Evolutionary conservation across 1,140 invertebrate genomes (phyloP).

Genomic region (Pseudomyrmex sp.): DNA sequence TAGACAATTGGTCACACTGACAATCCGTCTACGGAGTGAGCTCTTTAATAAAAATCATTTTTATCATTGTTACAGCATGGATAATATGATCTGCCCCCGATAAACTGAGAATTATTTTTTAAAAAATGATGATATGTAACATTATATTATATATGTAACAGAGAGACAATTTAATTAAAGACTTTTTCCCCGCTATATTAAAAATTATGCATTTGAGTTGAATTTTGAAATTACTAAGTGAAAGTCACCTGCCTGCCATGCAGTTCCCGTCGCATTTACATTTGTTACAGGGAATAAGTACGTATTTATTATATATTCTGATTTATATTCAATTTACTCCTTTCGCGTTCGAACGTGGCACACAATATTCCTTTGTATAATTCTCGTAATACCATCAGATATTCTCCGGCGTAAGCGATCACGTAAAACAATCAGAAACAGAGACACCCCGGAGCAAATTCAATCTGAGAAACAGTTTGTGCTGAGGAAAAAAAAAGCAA

Average conservation of each 20-base stretch:
- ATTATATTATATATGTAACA: too few species aligned
- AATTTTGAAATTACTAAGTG: not conserved
- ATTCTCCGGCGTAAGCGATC: constrained; percentile 6
- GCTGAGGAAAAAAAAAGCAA: not conserved
- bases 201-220: not conserved
- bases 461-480: constrained; percentile 47
- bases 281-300: not conserved
- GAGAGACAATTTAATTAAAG: too few species aligned
- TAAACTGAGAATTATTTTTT: too few species aligned
- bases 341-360: not conserved
- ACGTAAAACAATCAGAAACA: constrained; percentile 55
- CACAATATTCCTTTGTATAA: constrained; percentile 18
- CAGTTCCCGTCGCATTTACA: not conserved
- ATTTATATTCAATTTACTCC: constrained; percentile 2
- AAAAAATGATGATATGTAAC: too few species aligned
- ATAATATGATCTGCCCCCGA: not conserved
- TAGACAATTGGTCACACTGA: too few species aligned
- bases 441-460: constrained; percentile 35
- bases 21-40: too few species aligned
- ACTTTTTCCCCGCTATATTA: not conserved
- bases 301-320: constrained; percentile 24
- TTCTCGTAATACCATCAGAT: not conserved
- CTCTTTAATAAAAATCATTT: not conserved
- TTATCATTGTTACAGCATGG: constrained; percentile 25
- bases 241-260: not conserved